phyloP scores from a whole-genome alignment of 2,797 vertebrate species.

The Trachops cirrhosus region DNA sequence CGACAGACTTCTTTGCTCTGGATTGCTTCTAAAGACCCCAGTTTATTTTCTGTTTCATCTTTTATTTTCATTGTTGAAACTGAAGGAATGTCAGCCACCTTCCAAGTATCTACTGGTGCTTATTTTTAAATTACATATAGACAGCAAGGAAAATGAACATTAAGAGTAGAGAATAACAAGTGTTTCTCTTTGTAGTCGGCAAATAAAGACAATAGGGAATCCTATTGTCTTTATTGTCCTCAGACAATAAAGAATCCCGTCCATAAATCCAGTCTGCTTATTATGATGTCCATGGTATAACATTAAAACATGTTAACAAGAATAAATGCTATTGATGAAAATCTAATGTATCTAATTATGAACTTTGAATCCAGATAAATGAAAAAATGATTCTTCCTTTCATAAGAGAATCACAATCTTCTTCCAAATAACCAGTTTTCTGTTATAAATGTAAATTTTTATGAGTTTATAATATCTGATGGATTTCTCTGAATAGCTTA shows the following conservation, averaged over 20 bases:
- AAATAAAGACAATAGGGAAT: no score
- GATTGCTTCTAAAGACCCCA: background rate
- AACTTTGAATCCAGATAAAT: background rate
- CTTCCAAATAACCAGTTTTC: background rate
- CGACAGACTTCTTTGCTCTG: background rate
- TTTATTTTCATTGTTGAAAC: constrained; percentile 9
- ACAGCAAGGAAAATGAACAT: background rate
- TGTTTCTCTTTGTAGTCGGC: background rate
- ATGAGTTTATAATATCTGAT: background rate
- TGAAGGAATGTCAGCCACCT: background rate
- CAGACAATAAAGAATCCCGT: background rate
- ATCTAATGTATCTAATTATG: background rate
- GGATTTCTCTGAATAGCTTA: background rate
- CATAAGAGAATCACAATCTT: background rate
- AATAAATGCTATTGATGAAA: background rate
- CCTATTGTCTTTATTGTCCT: no score
- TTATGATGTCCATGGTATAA: background rate
- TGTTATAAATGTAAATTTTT: background rate
- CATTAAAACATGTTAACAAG: background rate
- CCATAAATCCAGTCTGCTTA: background rate
- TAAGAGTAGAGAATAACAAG: background rate
- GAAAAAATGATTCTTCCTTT: background rate
- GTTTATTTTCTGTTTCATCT: constrained; percentile 29
- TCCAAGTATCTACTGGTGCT: background rate
- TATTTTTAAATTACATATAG: background rate